Base-by-base conservation (phyloP, 2,797 vertebrate species). In the Gallinago solitaria region DNA sequence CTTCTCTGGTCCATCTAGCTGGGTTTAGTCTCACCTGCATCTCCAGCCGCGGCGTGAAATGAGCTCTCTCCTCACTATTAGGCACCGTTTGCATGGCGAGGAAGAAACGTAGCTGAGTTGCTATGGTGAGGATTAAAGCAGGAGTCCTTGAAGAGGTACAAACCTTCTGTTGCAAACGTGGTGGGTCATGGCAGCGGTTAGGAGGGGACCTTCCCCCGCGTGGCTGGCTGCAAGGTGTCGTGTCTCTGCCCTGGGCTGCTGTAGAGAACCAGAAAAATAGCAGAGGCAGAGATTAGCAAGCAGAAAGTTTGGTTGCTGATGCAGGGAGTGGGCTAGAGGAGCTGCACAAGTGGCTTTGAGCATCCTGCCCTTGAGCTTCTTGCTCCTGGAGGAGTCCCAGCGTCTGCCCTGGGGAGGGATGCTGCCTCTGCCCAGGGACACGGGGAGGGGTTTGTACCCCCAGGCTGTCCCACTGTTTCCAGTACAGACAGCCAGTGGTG, bases 61-160 rank as follows among this genome's bases (percentile, higher is more conserved):
- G 54, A 89, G 39, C 59, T 89, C 59, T 79, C 11, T 82, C 9
- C n/a, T 89, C 63, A 35, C 45, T 69, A 0, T 82, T 59, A 64
- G 63, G 32, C 75, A 25, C 30, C 0, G 0, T 86, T 95, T 19
- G 41, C 0, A 0, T 50, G 74, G 28, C 0, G 1, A 60, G 83
- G 14, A 25, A 67, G 89, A 78, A 77, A 17, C 11, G 0, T 10
- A 65, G 77, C 56, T 7, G 24, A 83, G 89, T 87, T 92, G 89
- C 82, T 91, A 56, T 83, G 82, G 68, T 85, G 89, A 95, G 87
- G 63, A 70, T 76, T 87, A 85, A 84, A 81, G 30, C 79, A 83
- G 75, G 54, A 89, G 75, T 67, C 64, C 82, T 80, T 90, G 54
- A 63, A 92, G 60, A 73, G 47, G 39, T 50, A 9, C 56, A 73